Percentiles rank a stretch among this genome's conserved stretches.
Conservation (phyloP, 2,888 invertebrate genomes). For the Andrena flavipes region DNA sequence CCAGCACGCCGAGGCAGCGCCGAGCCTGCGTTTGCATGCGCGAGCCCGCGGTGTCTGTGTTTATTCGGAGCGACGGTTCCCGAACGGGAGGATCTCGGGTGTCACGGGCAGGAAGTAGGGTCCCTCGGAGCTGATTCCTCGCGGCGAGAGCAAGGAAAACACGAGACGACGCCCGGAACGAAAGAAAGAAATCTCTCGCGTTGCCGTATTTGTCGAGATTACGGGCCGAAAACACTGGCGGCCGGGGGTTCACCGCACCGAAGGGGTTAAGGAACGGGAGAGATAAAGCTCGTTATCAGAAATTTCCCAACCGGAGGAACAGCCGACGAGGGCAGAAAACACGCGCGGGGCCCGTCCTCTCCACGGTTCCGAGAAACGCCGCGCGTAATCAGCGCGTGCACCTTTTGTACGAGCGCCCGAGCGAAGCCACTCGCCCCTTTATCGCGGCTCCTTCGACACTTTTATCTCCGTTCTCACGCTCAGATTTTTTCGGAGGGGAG, state of each 20-base stretch:
- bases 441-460: conserved; percentile 61
- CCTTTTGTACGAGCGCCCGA: conserved; percentile 40
- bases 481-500: conserved; percentile 61
- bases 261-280: background rate
- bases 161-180: no score
- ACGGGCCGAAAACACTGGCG: no score
- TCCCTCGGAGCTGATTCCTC: background rate
- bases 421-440: conserved; percentile 63
- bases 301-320: background rate
- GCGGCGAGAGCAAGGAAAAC: no score
- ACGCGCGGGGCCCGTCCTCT: background rate
- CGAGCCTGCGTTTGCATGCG: background rate
- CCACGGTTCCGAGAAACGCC: conserved; percentile 25
- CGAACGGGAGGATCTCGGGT: conserved; percentile 2
- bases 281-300: background rate
- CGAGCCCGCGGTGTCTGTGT: conserved; percentile 8
- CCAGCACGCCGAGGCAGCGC: background rate
- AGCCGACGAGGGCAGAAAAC: background rate
- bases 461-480: conserved; percentile 72
- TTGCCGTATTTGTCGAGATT: no score
- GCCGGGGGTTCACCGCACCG: no score
- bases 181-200: no score
- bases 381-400: conserved; percentile 50
- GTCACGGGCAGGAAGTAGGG: background rate
- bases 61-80: conserved; percentile 33